A percentile compares a stretch with the other conserved stretches of the same genome.
phyloP scores from a whole-genome alignment of 2,888 invertebrate genomes.

The Drosophila koepferae region DNA sequence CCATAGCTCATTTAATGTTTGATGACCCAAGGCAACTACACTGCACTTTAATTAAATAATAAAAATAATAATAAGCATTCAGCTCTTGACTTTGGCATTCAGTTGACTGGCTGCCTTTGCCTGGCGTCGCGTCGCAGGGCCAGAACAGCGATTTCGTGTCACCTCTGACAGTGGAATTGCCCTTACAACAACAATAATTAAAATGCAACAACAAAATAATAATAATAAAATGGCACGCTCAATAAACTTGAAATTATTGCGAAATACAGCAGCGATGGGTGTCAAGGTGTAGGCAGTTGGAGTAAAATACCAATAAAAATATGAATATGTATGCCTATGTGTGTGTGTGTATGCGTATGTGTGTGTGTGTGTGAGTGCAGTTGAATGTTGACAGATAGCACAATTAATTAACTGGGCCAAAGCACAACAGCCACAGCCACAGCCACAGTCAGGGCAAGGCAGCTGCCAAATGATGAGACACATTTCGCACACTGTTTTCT shows the following conservation, averaged over 20 bases:
- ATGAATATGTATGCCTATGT: slow-evolving; percentile 24
- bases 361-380: slow-evolving; percentile 2
- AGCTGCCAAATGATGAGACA: slow-evolving; percentile 35
- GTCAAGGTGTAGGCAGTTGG: slow-evolving; percentile 59
- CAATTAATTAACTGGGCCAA: slow-evolving; percentile 67
- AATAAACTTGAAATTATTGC: slow-evolving; percentile 22
- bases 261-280: slow-evolving; percentile 48
- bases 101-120: slow-evolving; percentile 11
- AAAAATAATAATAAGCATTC: neutral
- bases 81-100: slow-evolving; percentile 41
- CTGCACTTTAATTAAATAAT: slow-evolving; percentile 1
- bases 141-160: slow-evolving; percentile 43
- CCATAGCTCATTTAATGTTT: neutral
- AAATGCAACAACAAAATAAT: neutral
- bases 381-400: slow-evolving; percentile 15
- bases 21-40: neutral
- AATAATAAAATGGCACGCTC: slow-evolving; percentile 21
- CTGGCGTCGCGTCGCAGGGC: slow-evolving; percentile 27
- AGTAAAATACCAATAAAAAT: slow-evolving; percentile 30
- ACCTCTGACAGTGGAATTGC: slow-evolving; percentile 38
- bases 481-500: slow-evolving; percentile 6
- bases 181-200: slow-evolving; percentile 20
- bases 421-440: slow-evolving; percentile 15
- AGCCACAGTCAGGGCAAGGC: slow-evolving; percentile 33
- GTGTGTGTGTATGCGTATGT: neutral